phyloP scores from a whole-genome alignment of 2,797 vertebrate genomes.

The Hydrophis major region DNA sequence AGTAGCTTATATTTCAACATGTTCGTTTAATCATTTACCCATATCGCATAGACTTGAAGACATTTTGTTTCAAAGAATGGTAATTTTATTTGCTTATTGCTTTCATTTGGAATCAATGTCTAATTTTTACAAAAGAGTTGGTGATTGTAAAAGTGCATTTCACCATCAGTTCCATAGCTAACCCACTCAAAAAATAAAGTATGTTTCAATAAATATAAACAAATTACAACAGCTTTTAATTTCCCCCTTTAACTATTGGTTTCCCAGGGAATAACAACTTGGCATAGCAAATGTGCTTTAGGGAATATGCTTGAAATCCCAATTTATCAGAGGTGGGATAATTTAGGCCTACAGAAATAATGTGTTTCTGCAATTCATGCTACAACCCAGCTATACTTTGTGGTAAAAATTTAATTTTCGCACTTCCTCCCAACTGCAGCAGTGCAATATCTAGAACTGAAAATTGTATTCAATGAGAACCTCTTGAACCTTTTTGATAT shows the following conservation, averaged over 20 bases:
- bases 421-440: constrained; percentile 28
- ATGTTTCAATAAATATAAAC: neutral
- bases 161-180: neutral
- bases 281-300: neutral
- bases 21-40: neutral
- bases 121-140: constrained; percentile 34
- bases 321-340: neutral
- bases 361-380: constrained; percentile 10
- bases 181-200: neutral
- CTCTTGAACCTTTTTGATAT: constrained; percentile 51
- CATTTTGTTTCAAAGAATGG: constrained; percentile 13
- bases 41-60: neutral
- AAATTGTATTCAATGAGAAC: constrained; percentile 38
- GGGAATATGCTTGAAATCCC: neutral
- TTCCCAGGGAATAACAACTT: constrained; percentile 11
- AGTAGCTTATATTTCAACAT: neutral
- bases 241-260: constrained; percentile 5
- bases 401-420: constrained; percentile 18
- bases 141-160: neutral
- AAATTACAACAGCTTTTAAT: neutral
- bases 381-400: constrained; percentile 29
- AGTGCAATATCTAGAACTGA: constrained; percentile 44
- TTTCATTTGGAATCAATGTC: neutral
- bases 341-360: constrained; percentile 31
- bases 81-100: neutral